Base-by-base conservation (phyloP, 2,888 invertebrate species). In the Julus scanicus region DNA sequence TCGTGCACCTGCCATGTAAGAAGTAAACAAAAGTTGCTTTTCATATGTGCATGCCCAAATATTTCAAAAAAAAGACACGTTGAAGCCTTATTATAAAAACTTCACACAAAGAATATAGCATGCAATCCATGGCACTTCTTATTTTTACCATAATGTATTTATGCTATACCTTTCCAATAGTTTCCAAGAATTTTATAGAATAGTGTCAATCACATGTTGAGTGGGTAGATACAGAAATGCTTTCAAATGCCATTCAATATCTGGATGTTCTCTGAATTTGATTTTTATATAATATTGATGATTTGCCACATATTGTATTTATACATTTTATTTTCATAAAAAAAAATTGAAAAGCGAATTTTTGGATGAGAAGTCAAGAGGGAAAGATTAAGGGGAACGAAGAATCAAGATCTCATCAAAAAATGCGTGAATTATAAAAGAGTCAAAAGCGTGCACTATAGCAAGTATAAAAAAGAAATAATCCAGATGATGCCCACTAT, bases 171-270 rank as follows among this genome's bases (percentile, higher is more conserved):
- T 71, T 71, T 29, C 20, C 29, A n/a, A 71, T 29, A 29, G 29
- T 71, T 71, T 71, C 71, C 29, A 71, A 2, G 29, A 71, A 71
- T 71, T 29, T 29, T 29, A 29, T 71, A 29, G 71, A 29, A 11
- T 29, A 9, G 71, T 71, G 71, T 71, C 71, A 71, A 71, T 71
- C 29, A 29, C 71, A 71, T 11, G n/a, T 71, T 71, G 71, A 29
- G 71, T 71, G 71, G 71, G 29, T 9, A 71, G 71, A 71, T 63
- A 53, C 53, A 57, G 57, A 29, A n/a, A 9, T 29, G 20, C 71
- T 29, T 71, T 71, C 71, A 71, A 29, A 9, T 71, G 71, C 71
- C 71, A 71, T 29, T 71, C 71, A 71, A 71, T 71, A 20, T n/a
- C 8, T n/a, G 6, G 2, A 29, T 71, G 29, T 29, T 20, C 8